Evolutionary conservation across 2,113 vertebrate genomes (phyloP).

Genomic region (Pelobates fuscus): DNA sequence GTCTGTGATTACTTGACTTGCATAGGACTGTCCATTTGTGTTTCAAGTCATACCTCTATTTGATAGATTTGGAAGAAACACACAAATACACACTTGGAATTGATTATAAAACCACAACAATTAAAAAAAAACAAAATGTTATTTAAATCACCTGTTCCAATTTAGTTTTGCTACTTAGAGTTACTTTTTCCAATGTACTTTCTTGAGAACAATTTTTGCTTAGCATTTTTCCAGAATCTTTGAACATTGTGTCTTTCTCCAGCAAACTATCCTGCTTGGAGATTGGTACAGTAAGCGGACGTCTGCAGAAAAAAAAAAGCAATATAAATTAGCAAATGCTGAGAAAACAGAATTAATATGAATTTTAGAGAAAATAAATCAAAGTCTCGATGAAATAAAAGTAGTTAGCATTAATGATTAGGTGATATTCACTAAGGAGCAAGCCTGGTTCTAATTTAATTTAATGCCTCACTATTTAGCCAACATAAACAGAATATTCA

Average conservation of each 20-base stretch:
- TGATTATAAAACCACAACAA: too few species aligned
- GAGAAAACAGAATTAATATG: background rate
- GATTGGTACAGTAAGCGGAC: conserved; percentile 79
- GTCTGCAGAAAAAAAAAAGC: conserved; percentile 64
- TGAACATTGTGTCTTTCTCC: conserved; percentile 93
- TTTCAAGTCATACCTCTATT: too few species aligned
- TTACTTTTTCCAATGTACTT: conserved; percentile 65
- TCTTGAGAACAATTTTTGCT: conserved; percentile 79
- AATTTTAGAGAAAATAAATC: background rate
- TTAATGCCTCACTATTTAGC: background rate
- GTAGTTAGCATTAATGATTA: background rate
- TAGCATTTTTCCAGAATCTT: conserved; percentile 74
- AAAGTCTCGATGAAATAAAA: background rate
- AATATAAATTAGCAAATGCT: too few species aligned
- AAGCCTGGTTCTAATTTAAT: background rate
- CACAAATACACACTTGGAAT: too few species aligned
- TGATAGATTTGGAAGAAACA: too few species aligned
- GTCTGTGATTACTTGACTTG: too few species aligned
- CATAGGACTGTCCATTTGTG: too few species aligned
- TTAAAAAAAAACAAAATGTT: too few species aligned
- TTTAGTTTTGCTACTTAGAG: conserved; percentile 63
- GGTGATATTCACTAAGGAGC: background rate
- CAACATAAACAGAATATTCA: conserved; percentile 51
- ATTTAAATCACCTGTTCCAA: conserved; percentile 79
- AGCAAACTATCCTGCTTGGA: conserved; percentile 90